phyloP scores from a whole-genome alignment of 2,113 vertebrate genomes.

The Triplophysa tibetana region DNA sequence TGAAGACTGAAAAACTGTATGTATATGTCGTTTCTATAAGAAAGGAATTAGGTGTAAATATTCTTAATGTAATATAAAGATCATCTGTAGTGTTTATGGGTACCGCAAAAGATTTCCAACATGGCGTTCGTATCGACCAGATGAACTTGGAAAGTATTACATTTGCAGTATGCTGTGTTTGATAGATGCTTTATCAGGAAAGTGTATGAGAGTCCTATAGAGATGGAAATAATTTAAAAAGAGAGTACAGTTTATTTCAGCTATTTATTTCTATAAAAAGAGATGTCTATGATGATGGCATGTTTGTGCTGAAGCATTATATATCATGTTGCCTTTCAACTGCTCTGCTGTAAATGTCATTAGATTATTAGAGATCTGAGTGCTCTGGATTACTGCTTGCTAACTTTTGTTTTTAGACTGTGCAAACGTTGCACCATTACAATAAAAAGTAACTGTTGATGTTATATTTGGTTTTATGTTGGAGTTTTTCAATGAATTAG shows the following conservation, averaged over 20 bases:
- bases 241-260: constrained; percentile 74
- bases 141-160: constrained; percentile 69
- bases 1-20: constrained; percentile 50
- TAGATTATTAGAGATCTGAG: constrained; percentile 71
- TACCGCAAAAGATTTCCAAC: constrained; percentile 5
- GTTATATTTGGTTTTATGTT: constrained; percentile 65
- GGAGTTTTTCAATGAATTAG: constrained; percentile 69
- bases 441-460: constrained; percentile 62
- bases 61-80: neutral
- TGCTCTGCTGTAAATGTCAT: constrained; percentile 73
- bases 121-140: constrained; percentile 51
- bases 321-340: constrained; percentile 80
- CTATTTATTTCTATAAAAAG: constrained; percentile 83
- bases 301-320: constrained; percentile 79
- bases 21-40: constrained; percentile 51
- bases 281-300: constrained; percentile 80
- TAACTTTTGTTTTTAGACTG: constrained; percentile 66
- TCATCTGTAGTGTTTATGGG: neutral
- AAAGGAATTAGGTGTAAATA: constrained; percentile 16
- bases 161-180: constrained; percentile 73
- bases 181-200: constrained; percentile 80
- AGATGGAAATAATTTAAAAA: constrained; percentile 81
- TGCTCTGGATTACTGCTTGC: constrained; percentile 72
- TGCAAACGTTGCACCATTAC: constrained; percentile 73
- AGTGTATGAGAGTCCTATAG: constrained; percentile 79